These are phyloP conservation scores for Tipula lateralis DNA, from an alignment of 2,888 invertebrate genomes.

Conservation along the genomic window DNA sequence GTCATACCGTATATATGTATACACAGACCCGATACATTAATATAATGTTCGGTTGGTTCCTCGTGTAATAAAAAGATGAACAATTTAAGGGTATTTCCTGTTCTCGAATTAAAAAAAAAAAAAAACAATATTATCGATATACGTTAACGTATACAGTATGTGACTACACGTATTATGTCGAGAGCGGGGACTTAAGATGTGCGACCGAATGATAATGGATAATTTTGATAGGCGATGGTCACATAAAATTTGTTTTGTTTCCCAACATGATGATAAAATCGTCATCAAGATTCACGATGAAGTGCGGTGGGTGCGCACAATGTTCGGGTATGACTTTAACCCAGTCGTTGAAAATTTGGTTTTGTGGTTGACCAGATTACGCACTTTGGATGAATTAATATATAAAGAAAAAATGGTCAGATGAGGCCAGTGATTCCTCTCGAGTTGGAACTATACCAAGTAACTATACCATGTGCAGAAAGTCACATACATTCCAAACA, in stretches of 20 bases:
- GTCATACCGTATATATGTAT: not conserved
- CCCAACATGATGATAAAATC: not conserved
- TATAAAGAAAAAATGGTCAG: no score
- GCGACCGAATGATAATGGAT: not conserved
- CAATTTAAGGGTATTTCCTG: constrained; percentile 24
- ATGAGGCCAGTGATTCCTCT: no score
- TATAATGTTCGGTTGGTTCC: not conserved
- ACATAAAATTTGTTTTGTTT: not conserved
- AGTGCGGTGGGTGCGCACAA: no score
- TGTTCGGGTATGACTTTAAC: no score
- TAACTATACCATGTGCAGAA: no score
- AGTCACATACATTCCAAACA: no score
- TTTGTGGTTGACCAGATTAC: no score
- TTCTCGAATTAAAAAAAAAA: not conserved
- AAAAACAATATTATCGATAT: not conserved
- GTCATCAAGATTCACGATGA: not conserved
- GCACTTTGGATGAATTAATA: no score
- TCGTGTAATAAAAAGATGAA: constrained; percentile 11
- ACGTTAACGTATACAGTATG: not conserved
- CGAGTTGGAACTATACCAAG: no score
- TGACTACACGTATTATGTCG: not conserved
- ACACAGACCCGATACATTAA: not conserved
- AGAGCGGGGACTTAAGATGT: constrained; percentile 16
- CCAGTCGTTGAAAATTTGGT: no score
- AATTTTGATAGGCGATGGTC: not conserved